phyloP scores from a whole-genome alignment of 2,888 invertebrate species.

The Pyralis farinalis region DNA sequence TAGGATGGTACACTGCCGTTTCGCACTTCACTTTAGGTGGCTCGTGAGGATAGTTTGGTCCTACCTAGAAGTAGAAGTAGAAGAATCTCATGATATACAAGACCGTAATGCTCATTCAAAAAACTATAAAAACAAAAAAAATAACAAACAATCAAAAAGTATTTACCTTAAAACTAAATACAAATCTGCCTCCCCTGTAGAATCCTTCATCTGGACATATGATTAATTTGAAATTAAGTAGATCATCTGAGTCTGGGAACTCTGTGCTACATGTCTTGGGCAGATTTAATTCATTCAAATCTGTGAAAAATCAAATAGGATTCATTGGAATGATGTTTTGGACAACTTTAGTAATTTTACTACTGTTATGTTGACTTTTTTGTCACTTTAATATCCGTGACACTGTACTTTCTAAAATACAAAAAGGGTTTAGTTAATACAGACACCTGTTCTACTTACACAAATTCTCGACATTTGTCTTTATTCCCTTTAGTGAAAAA shows the following conservation, averaged over 20 bases:
- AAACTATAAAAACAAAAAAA: too few species aligned
- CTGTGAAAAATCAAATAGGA: slow-evolving; percentile 78
- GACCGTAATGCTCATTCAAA: too few species aligned
- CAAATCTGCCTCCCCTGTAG: slow-evolving; percentile 95
- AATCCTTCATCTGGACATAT: slow-evolving; percentile 99
- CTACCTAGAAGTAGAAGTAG: slow-evolving; percentile 85
- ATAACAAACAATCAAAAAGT: too few species aligned
- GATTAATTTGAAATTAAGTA: slow-evolving; percentile 96
- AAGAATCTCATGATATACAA: too few species aligned
- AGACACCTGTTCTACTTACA: too few species aligned
- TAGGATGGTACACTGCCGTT: slow-evolving; percentile 98
- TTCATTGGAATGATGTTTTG: neutral
- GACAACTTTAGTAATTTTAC: too few species aligned
- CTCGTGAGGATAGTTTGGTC: slow-evolving; percentile 98
- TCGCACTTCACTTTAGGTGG: slow-evolving; percentile 99
- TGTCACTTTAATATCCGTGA: neutral
- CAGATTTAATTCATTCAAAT: slow-evolving; percentile 97
- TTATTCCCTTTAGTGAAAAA: too few species aligned
- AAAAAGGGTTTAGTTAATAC: neutral
- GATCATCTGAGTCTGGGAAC: slow-evolving; percentile 97
- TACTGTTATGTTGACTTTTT: neutral
- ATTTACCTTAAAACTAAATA: slow-evolving; percentile 95
- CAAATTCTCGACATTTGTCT: too few species aligned
- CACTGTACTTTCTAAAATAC: neutral
- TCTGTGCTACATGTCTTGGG: slow-evolving; percentile 98